Conservation (phyloP, 1,140 invertebrate species). For the Aphaenogaster floridana region DNA sequence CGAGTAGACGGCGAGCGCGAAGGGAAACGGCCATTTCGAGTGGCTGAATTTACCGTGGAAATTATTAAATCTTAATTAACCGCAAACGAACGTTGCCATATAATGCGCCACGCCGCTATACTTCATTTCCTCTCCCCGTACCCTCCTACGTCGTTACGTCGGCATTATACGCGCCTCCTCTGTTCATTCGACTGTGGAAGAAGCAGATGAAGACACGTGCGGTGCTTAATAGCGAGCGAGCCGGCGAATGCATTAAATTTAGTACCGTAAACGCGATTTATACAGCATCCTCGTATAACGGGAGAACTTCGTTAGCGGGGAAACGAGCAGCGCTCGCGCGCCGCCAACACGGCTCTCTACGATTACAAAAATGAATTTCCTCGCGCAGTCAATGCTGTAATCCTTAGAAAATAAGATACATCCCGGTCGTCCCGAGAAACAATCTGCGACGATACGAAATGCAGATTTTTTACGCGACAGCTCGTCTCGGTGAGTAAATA, state of each 20-base stretch:
- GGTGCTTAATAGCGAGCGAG: conserved; percentile 52
- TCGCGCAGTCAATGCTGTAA: background rate
- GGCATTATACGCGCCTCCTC: conserved; percentile 51
- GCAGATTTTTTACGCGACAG: conserved; percentile 16
- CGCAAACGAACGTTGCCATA: background rate
- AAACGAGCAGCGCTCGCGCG: background rate
- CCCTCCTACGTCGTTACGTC: background rate
- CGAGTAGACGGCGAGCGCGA: background rate
- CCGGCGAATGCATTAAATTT: conserved; percentile 67
- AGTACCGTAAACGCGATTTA: conserved; percentile 57
- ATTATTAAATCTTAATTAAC: conserved; percentile 55
- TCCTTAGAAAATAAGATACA: background rate
- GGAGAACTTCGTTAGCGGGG: conserved; percentile 13
- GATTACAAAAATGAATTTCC: conserved; percentile 37
- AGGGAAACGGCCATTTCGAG: background rate
- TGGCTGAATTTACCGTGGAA: conserved; percentile 1
- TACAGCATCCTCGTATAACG: conserved; percentile 41
- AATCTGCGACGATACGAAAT: conserved; percentile 34
- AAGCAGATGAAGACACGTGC: conserved; percentile 56
- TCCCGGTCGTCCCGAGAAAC: background rate
- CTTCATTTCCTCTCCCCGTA: background rate
- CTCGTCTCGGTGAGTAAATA: conserved; percentile 19
- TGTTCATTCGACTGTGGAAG: conserved; percentile 27
- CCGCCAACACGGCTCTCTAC: background rate
- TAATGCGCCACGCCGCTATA: background rate